Base-by-base conservation (phyloP, 2,888 invertebrate species). In the Athrips mouffetella region DNA sequence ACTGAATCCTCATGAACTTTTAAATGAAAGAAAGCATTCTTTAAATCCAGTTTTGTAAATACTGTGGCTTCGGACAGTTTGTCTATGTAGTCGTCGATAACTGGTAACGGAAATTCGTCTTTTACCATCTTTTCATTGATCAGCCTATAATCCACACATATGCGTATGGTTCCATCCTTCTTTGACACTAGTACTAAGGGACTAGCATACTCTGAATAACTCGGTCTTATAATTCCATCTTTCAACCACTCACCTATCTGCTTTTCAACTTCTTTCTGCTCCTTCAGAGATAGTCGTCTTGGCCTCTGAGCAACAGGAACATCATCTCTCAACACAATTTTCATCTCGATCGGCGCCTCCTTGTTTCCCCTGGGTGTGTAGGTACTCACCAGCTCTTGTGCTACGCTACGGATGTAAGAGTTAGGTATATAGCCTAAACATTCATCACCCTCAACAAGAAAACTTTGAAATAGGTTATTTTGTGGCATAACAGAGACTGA, bases 221-320 rank as follows among this genome's bases (percentile, higher is more conserved):
- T 57, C n/a, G 33, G 33, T 18, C 42, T 29, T 5, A 56, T 47
- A 0, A 58, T 48, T 2, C 53, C 54, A 7, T 53, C 11, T 1
- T 29, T 2, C 6, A 52, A 6, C 57, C 57, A 58, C 11, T 60
- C 52, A 4, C 50, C 15, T 13, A 57, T 45, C 25, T 58, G 54
- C 2, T 54, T 16, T 1, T 59, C 47, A 1, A 60, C 63, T 3
- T 29, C 21, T 2, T 51, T 13, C 45, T 56, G 45, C 35, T 59
- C 55, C 5, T 11, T 31, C 1, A 49, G 11, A 1, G 62, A 42
- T 15, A 65, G 25, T 15, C 60, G 30, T 29, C 63, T 41, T 1
- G 63, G 60, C 4, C 57, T 49, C 23, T 59, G 61, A 0, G 41
- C 23, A 3, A 60, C 48, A 0, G 62, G 59, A 2, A 55, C 48